A percentile compares a stretch with the other conserved stretches of the same genome.
These are phyloP conservation scores for Bettongia penicillata DNA, from an alignment of 2,113 vertebrate species.

Conservation along the genomic window DNA sequence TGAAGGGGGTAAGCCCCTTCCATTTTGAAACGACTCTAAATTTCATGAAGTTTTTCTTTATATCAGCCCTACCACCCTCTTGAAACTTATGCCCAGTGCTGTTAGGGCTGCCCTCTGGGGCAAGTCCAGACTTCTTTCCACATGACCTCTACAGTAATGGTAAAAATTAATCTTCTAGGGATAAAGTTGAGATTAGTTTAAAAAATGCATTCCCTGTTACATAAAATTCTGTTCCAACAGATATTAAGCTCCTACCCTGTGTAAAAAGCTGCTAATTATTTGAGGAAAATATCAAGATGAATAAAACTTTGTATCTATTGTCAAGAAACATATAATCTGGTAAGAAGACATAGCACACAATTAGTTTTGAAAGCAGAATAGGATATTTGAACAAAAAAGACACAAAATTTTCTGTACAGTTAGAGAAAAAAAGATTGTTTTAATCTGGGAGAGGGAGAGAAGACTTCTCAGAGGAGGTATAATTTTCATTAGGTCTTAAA, in stretches of 20 bases:
- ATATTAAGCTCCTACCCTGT: neutral
- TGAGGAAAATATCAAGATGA: neutral
- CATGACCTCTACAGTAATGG: neutral
- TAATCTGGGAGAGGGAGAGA: neutral
- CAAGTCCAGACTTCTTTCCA: neutral
- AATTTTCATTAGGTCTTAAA: neutral
- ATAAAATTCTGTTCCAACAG: neutral
- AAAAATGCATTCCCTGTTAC: neutral
- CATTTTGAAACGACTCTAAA: neutral
- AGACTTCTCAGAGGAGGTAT: neutral
- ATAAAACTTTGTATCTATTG: neutral
- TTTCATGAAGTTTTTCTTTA: neutral
- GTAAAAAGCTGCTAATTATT: neutral
- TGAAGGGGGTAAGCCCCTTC: neutral
- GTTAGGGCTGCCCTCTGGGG: neutral
- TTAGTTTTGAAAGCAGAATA: neutral
- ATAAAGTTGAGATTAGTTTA: neutral
- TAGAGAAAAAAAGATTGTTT: neutral
- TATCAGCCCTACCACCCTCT: neutral
- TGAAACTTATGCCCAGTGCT: neutral
- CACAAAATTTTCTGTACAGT: neutral
- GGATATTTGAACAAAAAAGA: neutral
- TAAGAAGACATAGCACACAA: neutral
- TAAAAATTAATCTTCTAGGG: neutral
- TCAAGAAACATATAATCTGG: neutral